Evolutionary conservation across 2,113 vertebrate species (phyloP), one percentile per base, ranked within the genome.

Genomic region (Cryptotis parvus): DNA sequence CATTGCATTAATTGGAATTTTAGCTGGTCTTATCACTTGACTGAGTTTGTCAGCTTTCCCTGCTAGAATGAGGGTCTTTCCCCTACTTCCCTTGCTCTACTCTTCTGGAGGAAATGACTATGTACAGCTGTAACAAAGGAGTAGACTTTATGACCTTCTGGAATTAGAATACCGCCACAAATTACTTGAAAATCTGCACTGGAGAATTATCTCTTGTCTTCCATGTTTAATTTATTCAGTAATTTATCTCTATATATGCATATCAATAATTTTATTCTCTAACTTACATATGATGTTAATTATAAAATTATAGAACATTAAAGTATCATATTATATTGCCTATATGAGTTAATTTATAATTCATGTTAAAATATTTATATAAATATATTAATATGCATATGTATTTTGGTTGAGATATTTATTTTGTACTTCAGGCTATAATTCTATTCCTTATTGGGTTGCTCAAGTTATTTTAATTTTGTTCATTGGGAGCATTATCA

Each of bases 211-310:
- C 33, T 65, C 43, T 89, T 61, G 9, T 43, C 29, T 61, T 4
- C 68, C 35, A 43, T 69, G 69, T 83, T 77, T 66, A 76, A 74
- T 83, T 77, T 66, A 76, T 20, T 79, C 39, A 77, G 37, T 43
- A 27, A 12, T 45, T 63, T 91, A 88, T n/a, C 33, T 75, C 66
- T 22, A 58, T 58, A 22, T 58, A 58, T 58, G 20, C 55, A 58
- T 58, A 22, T 58, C 20, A 22, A 22, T 22, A 58, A 58, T 58
- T 58, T 58, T 58, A 58, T 58, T 22, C 55, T 22, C 18, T 58
- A 58, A 58, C 55, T 58, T 58, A 58, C 6, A 2, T 58, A 58
- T 58, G 20, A 22, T 58, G 22, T 58, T 58, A 22, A 20, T 58
- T 58, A 58, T 58, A 58, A 58, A 58, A 58, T 58, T 58, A 58